Base-by-base conservation (phyloP, 1,140 invertebrate species). In the Bombus fervidus region DNA sequence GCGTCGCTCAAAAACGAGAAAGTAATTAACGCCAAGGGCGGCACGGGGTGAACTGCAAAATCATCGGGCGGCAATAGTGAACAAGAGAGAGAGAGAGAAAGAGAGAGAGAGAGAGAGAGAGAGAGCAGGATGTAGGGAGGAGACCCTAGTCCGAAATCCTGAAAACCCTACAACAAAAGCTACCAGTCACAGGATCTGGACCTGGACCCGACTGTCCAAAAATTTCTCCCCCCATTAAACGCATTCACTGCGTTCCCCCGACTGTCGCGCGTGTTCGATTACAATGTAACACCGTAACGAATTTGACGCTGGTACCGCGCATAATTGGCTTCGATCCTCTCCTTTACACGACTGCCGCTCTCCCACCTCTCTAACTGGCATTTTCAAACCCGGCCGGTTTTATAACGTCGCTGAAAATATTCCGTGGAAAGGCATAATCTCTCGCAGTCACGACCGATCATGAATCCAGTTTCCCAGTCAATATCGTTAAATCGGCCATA, bases 401-500 rank as follows among this genome's bases (percentile, higher is more conserved):
- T 89, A 73, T 82, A 64, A 77, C 69, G 85, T 12, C 34, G 68
- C 68, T 75, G 80, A 90, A 90, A 90, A 87, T 90, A 81, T 90
- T 73, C 79, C 76, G 34, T 74, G 64, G 74, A 78, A 84, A 87
- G 81, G 86, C 85, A 87, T 90, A 90, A 90, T 90, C 89, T 90
- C 86, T 68, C 28, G 39, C 59, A 57, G 72, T 57, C 81, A 82
- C 62, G 86, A 85, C 47, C 83, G 76, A 85, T 90, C 89, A 90
- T 90, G 88, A 86, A 90, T 90, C 82, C 88, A 83, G 83, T 89
- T 85, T 80, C 82, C 68, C n/a, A 62, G 25, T 18, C 76, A 37
- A 53, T 86, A 43, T 90, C 88, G 89, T 87, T 89, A 87, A 81
- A 89, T 90, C 88, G 86, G 88, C 88, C 88, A 85, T 90, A 89